These are phyloP conservation scores for Clepsis dumicolana DNA, from an alignment of 2,888 invertebrate species.

Conservation along the genomic window DNA sequence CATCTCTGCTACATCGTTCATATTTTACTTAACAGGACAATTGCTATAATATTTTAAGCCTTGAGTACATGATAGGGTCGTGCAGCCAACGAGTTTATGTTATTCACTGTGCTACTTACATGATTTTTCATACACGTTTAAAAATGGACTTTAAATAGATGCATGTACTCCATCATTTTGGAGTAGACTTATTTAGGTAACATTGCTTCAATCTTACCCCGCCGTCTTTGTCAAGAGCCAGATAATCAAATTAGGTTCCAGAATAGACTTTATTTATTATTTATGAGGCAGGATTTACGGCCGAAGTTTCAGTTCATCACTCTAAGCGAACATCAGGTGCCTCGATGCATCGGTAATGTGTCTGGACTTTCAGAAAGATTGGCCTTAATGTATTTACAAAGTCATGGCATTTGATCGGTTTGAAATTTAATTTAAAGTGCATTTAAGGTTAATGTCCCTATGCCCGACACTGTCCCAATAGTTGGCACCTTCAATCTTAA, in stretches of 20 bases:
- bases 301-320: conserved; percentile 17
- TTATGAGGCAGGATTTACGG: conserved; percentile 17
- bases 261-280: conserved; percentile 12
- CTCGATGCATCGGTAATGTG: conserved; percentile 20
- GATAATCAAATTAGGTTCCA: conserved; percentile 24
- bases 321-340: conserved; percentile 12
- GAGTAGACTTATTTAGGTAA: not conserved
- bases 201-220: not conserved
- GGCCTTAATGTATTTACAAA: conserved; percentile 8
- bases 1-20: too few species aligned
- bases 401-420: conserved; percentile 16
- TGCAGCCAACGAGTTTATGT: too few species aligned
- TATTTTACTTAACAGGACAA: too few species aligned
- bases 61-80: too few species aligned
- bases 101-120: too few species aligned
- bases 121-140: too few species aligned
- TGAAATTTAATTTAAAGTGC: conserved; percentile 6
- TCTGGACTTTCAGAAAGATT: conserved; percentile 11
- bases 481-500: too few species aligned
- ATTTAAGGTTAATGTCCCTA: too few species aligned
- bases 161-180: conserved; percentile 1
- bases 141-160: too few species aligned
- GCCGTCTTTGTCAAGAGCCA: not conserved
- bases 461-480: too few species aligned
- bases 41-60: too few species aligned